These are phyloP conservation scores for Scolopax mira DNA, from an alignment of 2,113 vertebrate genomes.

Conservation along the genomic window DNA sequence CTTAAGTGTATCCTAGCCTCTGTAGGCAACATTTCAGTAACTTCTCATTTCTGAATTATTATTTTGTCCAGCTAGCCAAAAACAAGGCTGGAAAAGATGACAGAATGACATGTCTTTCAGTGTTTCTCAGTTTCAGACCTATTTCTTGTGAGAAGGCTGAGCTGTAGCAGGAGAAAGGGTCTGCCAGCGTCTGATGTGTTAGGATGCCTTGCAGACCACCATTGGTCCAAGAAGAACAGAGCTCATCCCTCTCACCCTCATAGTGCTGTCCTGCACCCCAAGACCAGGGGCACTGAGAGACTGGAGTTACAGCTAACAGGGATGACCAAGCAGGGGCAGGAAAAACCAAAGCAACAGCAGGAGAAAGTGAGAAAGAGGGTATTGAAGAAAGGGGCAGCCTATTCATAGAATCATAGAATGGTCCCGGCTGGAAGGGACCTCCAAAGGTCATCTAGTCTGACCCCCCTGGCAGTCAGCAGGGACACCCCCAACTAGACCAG, in stretches of 20 bases:
- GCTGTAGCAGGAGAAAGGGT: background rate
- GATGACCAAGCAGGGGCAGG: background rate
- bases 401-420: background rate
- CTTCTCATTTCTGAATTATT: background rate
- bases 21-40: background rate
- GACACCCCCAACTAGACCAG: too few relatives aligned
- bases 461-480: too few relatives aligned
- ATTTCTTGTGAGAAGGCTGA: background rate
- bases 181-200: accelerated
- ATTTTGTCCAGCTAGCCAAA: background rate
- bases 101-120: too few relatives aligned
- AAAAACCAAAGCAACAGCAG: background rate
- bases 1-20: background rate
- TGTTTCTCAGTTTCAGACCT: background rate
- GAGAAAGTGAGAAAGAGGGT: background rate
- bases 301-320: background rate
- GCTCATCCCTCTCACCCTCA: background rate
- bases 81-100: background rate
- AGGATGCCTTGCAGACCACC: background rate
- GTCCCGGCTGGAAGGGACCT: too few relatives aligned
- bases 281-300: accelerated
- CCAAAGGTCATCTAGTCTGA: too few relatives aligned
- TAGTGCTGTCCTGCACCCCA: background rate
- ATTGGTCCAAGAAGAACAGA: background rate
- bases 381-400: background rate